Evolutionary conservation across 1,140 invertebrate genomes (phyloP).

Genomic region (Steinernema khuongi): DNA sequence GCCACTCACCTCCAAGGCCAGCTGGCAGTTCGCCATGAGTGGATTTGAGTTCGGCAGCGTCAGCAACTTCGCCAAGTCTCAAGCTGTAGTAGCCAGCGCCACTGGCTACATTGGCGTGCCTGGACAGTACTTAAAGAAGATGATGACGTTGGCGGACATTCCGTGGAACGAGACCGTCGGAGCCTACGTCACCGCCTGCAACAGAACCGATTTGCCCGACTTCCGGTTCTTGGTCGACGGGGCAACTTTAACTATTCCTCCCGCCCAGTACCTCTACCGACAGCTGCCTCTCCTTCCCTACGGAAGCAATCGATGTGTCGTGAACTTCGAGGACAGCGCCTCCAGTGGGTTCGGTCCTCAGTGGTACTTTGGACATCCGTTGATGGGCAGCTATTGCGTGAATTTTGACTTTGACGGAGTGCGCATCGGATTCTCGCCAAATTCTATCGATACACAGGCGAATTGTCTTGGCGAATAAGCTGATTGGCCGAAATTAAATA

Average conservation of each 20-base stretch:
- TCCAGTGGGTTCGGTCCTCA: not conserved
- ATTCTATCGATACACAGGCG: too few relatives aligned
- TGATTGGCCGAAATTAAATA: too few relatives aligned
- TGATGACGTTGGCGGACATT: not conserved
- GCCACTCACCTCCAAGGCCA: not conserved
- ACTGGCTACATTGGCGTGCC: not conserved
- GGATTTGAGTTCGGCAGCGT: not conserved
- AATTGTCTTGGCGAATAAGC: too few relatives aligned
- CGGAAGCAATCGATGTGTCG: not conserved
- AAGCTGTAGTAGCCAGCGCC: not conserved
- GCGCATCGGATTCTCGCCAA: not conserved
- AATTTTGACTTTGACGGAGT: not conserved
- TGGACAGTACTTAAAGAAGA: not conserved
- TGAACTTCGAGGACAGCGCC: not conserved
- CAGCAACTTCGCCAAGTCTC: not conserved
- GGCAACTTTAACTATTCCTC: not conserved
- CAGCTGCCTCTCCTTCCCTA: not conserved
- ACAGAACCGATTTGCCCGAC: not conserved
- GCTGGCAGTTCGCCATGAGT: not conserved
- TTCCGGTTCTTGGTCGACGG: not conserved
- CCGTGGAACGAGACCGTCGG: conserved; percentile 4
- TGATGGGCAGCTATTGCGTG: not conserved
- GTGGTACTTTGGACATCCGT: not conserved
- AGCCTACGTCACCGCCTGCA: not conserved
- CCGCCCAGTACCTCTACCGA: not conserved